Evolutionary conservation across 2,797 vertebrate species (phyloP), one percentile per base, ranked within the genome.

Genomic region (Varecia variegata): DNA sequence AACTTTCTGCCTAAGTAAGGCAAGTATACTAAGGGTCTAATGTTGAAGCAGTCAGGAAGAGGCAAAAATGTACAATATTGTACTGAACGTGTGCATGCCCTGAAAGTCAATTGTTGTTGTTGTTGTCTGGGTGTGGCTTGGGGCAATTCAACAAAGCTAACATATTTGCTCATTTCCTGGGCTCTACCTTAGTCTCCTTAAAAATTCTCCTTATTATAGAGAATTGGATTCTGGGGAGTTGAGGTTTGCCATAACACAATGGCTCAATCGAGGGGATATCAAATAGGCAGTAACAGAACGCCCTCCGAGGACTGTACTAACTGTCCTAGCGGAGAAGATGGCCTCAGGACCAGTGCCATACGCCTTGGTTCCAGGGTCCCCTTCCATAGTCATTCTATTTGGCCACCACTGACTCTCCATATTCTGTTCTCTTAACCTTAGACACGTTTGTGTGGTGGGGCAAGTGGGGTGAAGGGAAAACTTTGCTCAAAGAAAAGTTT

Each of bases 271-370:
- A 82, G 20, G 18, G 5, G 38, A 83, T 30, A 23, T 25, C 77
- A 45, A 43, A 56, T 7, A 54, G 52, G 71, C 9, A 65, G 67
- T 15, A 23, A 56, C 15, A 56, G 30, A 40, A 25, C 1, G 2
- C 21, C 13, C 21, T 52, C 0, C 2, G 5, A 74, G 21, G 50
- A 21, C 18, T 21, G 3, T 7, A 2, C 11, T 30, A 35, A 1
- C 17, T 35, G 18, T 50, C n/a, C n/a, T 8, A 8, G 6, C 1
- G 35, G 6, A 30, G 47, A n/a, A n/a, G 12, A n/a, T 7, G 4
- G 3, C 25, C 10, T 67, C 52, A 27, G 21, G 76, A 23, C 52
- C 5, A 30, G 43, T 12, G 27, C 60, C 80, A 45, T 77, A 23
- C 0, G 0, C 20, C 40, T 35, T 47, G 21, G 38, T 32, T 87